Evolutionary conservation across 1,140 invertebrate genomes (phyloP), one percentile per base, ranked within the genome.

Genomic region (Megathymus violae): DNA sequence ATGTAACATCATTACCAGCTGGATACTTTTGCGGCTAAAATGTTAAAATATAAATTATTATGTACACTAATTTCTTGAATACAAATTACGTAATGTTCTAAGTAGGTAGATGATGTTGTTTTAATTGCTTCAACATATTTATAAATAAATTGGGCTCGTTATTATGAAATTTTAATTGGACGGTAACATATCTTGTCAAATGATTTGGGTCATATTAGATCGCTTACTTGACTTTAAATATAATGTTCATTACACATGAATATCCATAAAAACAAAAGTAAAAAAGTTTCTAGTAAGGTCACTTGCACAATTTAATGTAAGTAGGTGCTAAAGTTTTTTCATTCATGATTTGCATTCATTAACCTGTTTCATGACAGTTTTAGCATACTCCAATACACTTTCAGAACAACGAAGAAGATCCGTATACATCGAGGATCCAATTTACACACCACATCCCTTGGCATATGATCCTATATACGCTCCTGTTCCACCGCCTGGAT

Each of bases 391-490:
- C 9, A 31, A 31, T 40, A 52, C 5, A 50, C 54, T 80, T 78
- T 14, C 69, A 91, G 85, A 72, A 16, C 81, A 86, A 40, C 74
- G 86, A 10, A 75, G 85, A 68, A 74, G 82, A 52, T 91, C 88
- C n/a, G 73, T 86, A 73, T 89, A 89, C 63, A 71, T 82, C 11
- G 86, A 88, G 56, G 88, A 91, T 50, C 78, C 85, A n/a, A 71
- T 82, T 6, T 91, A 89, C 43, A 72, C 70, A 0, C 76, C 78
- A 7, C 80, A 85, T 51, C 81, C 86, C 9, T 80, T 87, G 66
- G 38, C 88, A 41, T 89, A 88, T 52, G 88, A 91, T 67, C 82
- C 80, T 17, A 51, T 89, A 4, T 91, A 91, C 46, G 82, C 80
- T 1, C 77, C 74, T 6, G 56, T 82, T 5, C 78, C 78, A 1